These are phyloP conservation scores for Acinonyx jubatus DNA, from an alignment of 2,113 vertebrate species.

Conservation along the genomic window DNA sequence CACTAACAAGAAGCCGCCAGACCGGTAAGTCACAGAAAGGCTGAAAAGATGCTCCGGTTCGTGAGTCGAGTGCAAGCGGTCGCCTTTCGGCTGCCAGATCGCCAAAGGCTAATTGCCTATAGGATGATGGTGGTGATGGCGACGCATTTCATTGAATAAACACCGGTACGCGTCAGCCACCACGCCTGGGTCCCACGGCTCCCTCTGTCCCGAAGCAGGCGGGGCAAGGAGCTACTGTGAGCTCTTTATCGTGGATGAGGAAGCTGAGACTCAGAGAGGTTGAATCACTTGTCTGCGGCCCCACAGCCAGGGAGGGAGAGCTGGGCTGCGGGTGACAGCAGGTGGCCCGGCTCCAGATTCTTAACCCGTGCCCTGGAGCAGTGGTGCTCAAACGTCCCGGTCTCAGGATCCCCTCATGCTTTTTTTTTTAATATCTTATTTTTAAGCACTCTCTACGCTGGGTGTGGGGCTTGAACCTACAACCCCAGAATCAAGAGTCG, in stretches of 20 bases:
- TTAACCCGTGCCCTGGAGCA: not conserved
- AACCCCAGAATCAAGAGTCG: too few relatives aligned
- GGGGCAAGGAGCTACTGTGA: not conserved
- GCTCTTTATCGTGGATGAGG: not conserved
- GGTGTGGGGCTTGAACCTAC: too few relatives aligned
- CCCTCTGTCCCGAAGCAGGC: not conserved
- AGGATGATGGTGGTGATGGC: not conserved
- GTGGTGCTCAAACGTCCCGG: not conserved
- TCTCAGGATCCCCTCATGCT: not conserved
- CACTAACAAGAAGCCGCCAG: not conserved
- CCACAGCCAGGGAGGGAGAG: not conserved
- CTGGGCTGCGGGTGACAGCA: not conserved
- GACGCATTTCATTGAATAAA: too few relatives aligned
- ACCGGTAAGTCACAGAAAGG: not conserved
- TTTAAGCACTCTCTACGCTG: too few relatives aligned
- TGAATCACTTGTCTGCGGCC: not conserved
- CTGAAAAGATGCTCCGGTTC: too few relatives aligned
- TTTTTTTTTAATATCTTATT: too few relatives aligned
- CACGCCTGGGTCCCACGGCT: not conserved
- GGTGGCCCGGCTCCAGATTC: not conserved
- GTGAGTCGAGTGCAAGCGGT: too few relatives aligned
- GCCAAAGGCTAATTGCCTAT: not conserved
- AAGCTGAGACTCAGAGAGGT: not conserved
- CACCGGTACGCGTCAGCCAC: too few relatives aligned
- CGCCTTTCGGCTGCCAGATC: not conserved